phyloP scores from a whole-genome alignment of 2,113 vertebrate species.

The Loxodonta africana region DNA sequence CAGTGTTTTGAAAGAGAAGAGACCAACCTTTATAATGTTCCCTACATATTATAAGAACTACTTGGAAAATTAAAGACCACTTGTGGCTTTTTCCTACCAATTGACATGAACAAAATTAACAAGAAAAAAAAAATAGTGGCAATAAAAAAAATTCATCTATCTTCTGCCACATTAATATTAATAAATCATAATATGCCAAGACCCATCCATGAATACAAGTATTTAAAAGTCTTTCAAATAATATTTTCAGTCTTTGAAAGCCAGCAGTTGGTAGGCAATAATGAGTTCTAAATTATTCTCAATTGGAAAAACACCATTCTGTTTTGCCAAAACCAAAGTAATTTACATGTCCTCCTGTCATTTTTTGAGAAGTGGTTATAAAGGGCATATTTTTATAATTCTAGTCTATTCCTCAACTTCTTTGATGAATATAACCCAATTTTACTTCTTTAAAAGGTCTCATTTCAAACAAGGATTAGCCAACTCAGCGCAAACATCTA shows the following conservation, averaged over 20 bases:
- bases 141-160: slow-evolving; percentile 67
- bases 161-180: slow-evolving; percentile 76
- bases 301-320: slow-evolving; percentile 68
- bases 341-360: slow-evolving; percentile 82
- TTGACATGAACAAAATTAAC: slow-evolving; percentile 14
- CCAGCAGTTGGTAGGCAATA: slow-evolving; percentile 40
- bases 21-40: slow-evolving; percentile 66
- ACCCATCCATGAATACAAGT: slow-evolving; percentile 66
- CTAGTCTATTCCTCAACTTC: slow-evolving; percentile 81
- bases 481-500: slow-evolving; percentile 86
- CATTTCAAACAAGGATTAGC: slow-evolving; percentile 84
- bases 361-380: slow-evolving; percentile 86
- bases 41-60: slow-evolving; percentile 56
- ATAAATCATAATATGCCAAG: slow-evolving; percentile 71
- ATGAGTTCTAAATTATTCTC: slow-evolving; percentile 71
- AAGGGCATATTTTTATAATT: slow-evolving; percentile 86
- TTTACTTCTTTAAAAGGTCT: slow-evolving; percentile 83
- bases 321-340: slow-evolving; percentile 85
- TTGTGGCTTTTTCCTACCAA: slow-evolving; percentile 53
- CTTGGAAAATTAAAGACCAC: slow-evolving; percentile 67
- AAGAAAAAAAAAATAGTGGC: neutral
- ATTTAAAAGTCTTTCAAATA: slow-evolving; percentile 4
- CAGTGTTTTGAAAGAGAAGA: slow-evolving; percentile 75
- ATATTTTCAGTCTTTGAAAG: slow-evolving; percentile 51
- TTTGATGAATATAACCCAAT: slow-evolving; percentile 87